Conservation (phyloP, 2,888 invertebrate species). For the Trimorus sp. region DNA sequence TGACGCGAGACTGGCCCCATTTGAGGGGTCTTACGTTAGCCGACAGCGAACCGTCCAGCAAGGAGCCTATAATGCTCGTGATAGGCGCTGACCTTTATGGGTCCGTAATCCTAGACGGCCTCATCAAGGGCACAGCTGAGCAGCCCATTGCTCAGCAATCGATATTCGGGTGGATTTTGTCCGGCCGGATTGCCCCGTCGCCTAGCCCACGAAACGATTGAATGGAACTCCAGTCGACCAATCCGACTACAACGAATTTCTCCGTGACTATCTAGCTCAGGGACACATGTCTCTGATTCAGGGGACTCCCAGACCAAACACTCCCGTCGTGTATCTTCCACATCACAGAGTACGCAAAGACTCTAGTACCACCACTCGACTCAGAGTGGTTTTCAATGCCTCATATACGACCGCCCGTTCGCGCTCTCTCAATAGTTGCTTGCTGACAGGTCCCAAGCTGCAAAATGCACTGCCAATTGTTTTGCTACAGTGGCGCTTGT, state of each 20-base stretch:
- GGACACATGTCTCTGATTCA: background rate
- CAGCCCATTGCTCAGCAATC: slow-evolving; percentile 12
- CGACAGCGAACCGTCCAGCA: background rate
- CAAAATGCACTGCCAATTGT: background rate
- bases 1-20: slow-evolving; percentile 1
- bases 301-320: background rate
- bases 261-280: background rate
- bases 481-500: background rate
- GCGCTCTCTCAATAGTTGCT: background rate
- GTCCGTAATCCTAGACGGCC: slow-evolving; percentile 1
- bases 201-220: no score
- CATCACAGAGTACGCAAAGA: background rate
- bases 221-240: no score
- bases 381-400: slow-evolving; percentile 7
- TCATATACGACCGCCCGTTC: background rate
- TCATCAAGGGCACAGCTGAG: background rate
- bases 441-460: slow-evolving; percentile 1
- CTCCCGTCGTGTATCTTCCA: slow-evolving; percentile 7
- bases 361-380: background rate
- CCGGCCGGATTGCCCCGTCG: background rate
- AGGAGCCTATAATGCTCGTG: background rate
- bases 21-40: background rate
- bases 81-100: slow-evolving; percentile 15
- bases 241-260: background rate
- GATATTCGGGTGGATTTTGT: slow-evolving; percentile 16